phyloP scores from a whole-genome alignment of 2,888 invertebrate species.

The Nomada goodeniana region DNA sequence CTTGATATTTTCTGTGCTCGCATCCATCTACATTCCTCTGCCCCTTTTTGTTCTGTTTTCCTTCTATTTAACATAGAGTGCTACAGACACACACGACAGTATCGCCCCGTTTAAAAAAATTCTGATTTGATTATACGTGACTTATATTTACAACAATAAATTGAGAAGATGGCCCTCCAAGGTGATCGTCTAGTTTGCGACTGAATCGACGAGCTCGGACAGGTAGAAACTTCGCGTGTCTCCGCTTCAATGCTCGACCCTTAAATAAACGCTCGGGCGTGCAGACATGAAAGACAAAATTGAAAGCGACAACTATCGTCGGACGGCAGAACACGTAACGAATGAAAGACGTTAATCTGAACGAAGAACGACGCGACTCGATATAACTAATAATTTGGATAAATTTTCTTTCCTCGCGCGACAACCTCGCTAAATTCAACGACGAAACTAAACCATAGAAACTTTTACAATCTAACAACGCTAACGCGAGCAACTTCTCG shows the following conservation, averaged over 20 bases:
- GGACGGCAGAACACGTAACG: background rate
- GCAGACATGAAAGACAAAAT: slow-evolving; percentile 48
- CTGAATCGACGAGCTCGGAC: slow-evolving; percentile 42
- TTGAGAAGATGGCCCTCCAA: slow-evolving; percentile 77
- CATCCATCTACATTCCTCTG: slow-evolving; percentile 73
- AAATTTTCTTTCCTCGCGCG: no score
- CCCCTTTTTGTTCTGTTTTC: slow-evolving; percentile 42
- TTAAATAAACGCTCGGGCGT: slow-evolving; percentile 3
- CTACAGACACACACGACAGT: slow-evolving; percentile 81
- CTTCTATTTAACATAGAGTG: slow-evolving; percentile 75
- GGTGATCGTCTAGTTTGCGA: slow-evolving; percentile 75
- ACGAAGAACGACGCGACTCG: slow-evolving; percentile 2
- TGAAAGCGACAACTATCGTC: slow-evolving; percentile 12
- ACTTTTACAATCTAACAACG: slow-evolving; percentile 26
- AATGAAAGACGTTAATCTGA: background rate
- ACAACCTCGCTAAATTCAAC: background rate
- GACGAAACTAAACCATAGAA: slow-evolving; percentile 1
- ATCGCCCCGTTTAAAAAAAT: slow-evolving; percentile 79
- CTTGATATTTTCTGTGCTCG: slow-evolving; percentile 67
- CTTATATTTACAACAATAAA: slow-evolving; percentile 80
- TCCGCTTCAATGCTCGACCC: background rate
- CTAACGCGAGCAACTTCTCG: background rate
- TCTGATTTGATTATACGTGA: slow-evolving; percentile 76
- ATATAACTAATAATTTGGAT: slow-evolving; percentile 4
- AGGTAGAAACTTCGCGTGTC: slow-evolving; percentile 29